Conservation (phyloP, 1,140 invertebrate species). For the Rhyacophila brunnea region DNA sequence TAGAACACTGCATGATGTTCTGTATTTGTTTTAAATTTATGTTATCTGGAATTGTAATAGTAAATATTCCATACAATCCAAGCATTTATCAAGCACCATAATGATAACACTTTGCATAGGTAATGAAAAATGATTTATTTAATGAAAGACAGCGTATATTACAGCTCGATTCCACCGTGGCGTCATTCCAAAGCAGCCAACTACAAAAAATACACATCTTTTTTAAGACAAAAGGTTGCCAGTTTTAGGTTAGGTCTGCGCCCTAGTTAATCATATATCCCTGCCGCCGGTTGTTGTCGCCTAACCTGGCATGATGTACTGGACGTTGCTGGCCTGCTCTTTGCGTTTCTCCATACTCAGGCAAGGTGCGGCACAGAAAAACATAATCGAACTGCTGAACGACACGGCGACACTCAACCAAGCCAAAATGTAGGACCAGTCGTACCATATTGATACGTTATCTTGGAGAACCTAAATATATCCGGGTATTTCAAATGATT, state of each 20-base stretch:
- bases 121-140: not conserved
- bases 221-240: not conserved
- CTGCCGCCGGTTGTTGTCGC: conserved; percentile 3
- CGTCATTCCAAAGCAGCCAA: conserved; percentile 21
- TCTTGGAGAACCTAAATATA: conserved; percentile 66
- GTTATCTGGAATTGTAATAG: no score
- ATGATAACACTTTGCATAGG: not conserved
- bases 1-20: no score
- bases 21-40: no score
- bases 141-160: conserved; percentile 11
- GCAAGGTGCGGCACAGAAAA: conserved; percentile 77
- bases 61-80: not conserved
- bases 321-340: conserved; percentile 74
- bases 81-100: not conserved
- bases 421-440: conserved; percentile 82
- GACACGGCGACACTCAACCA: conserved; percentile 78
- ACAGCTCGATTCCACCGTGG: conserved; percentile 18
- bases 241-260: not conserved
- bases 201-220: conserved; percentile 1
- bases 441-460: conserved; percentile 68
- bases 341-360: conserved; percentile 67
- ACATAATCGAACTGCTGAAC: conserved; percentile 72
- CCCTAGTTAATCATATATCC: not conserved
- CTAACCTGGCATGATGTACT: conserved; percentile 86
- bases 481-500: no score